phyloP scores from a whole-genome alignment of 2,888 invertebrate species.

The Panorpa germanica region DNA sequence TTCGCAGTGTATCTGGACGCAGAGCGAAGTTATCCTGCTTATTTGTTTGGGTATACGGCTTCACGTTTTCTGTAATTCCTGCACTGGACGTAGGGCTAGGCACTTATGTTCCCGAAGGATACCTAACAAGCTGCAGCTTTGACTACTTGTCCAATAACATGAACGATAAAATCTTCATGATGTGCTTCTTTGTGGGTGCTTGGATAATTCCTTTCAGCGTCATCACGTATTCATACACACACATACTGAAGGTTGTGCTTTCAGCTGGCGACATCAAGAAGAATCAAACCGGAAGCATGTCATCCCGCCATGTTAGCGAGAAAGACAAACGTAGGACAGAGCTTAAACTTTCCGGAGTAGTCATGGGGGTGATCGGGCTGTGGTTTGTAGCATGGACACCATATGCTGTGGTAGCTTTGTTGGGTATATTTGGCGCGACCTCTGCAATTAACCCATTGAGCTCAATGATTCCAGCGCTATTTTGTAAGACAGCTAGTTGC shows the following conservation, averaged over 20 bases:
- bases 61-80: slow-evolving; percentile 48
- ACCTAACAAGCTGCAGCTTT: slow-evolving; percentile 68
- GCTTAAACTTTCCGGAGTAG: slow-evolving; percentile 45
- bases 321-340: slow-evolving; percentile 51
- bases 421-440: slow-evolving; percentile 48
- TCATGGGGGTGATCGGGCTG: slow-evolving; percentile 46
- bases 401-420: slow-evolving; percentile 53
- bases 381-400: slow-evolving; percentile 75
- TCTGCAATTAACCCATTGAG: slow-evolving; percentile 43
- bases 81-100: slow-evolving; percentile 50
- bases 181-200: slow-evolving; percentile 54
- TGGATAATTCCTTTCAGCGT: slow-evolving; percentile 53
- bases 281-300: slow-evolving; percentile 27
- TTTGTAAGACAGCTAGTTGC: slow-evolving; percentile 66
- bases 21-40: slow-evolving; percentile 40
- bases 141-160: slow-evolving; percentile 57
- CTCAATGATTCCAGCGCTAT: slow-evolving; percentile 60
- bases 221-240: slow-evolving; percentile 54
- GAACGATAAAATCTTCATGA: slow-evolving; percentile 44
- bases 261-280: slow-evolving; percentile 28
- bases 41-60: slow-evolving; percentile 55
- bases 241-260: slow-evolving; percentile 45
- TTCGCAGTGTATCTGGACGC: slow-evolving; percentile 37
- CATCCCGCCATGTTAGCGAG: slow-evolving; percentile 33
- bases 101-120: slow-evolving; percentile 67